Conservation (phyloP, 2,113 vertebrate genomes). For the Ochotona curzoniae region DNA sequence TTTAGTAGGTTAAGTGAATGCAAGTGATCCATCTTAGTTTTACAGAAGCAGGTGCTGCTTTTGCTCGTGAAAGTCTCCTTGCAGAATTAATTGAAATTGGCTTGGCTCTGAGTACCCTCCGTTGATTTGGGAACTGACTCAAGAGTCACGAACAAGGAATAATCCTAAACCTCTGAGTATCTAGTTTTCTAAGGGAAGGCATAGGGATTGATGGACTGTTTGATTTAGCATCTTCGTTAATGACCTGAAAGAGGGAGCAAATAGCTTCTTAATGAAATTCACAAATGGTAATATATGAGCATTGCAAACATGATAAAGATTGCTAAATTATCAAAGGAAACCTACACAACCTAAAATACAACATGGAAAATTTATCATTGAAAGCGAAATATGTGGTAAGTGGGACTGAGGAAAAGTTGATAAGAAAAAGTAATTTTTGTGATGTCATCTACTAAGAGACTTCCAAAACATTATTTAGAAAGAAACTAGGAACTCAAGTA, state of each 20-base stretch:
- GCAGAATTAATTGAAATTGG: conserved; percentile 82
- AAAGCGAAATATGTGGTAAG: neutral
- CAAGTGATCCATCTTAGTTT: conserved; percentile 74
- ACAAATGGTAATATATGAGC: conserved; percentile 66
- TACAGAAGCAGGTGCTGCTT: conserved; percentile 73
- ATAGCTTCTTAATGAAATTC: conserved; percentile 77
- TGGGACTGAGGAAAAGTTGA: neutral
- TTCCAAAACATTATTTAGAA: conserved; percentile 42
- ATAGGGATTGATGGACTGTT: conserved; percentile 61
- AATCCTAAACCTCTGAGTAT: conserved; percentile 76
- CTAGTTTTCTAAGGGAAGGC: conserved; percentile 56
- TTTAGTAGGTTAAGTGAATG: conserved; percentile 79
- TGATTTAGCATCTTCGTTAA: conserved; percentile 80
- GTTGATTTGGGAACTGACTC: conserved; percentile 78
- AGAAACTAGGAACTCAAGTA: neutral
- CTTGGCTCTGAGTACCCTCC: conserved; percentile 75
- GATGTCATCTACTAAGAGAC: neutral
- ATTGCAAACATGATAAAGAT: conserved; percentile 62
- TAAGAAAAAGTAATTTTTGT: neutral
- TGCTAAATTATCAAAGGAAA: conserved; percentile 61
- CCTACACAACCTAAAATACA: conserved; percentile 28
- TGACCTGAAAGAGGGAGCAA: conserved; percentile 66
- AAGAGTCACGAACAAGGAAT: conserved; percentile 78
- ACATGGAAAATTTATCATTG: neutral
- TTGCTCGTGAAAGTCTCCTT: conserved; percentile 75